phyloP scores from a whole-genome alignment of 2,888 invertebrate genomes.

The Autographa gamma region DNA sequence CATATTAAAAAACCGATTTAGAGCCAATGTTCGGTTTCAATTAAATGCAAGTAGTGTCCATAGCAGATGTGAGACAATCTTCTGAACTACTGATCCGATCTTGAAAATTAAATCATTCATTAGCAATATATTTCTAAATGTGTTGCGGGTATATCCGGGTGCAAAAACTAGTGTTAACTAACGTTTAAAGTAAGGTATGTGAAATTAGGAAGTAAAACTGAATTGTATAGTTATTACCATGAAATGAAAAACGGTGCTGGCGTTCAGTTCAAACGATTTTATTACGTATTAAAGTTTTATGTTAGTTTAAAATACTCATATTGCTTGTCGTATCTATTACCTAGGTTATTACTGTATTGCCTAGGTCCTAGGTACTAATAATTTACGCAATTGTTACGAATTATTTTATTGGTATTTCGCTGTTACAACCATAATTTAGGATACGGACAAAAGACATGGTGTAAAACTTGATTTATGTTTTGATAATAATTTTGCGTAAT shows the following conservation, averaged over 20 bases:
- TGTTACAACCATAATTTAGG: not conserved
- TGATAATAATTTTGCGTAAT: not conserved
- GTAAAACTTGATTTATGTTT: not conserved
- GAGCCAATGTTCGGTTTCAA: no score
- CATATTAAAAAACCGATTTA: no score
- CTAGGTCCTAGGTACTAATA: not conserved
- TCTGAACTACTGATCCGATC: no score
- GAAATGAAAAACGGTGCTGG: slow-evolving; percentile 6
- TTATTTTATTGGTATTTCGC: not conserved
- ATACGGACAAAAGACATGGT: not conserved
- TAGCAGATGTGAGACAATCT: no score
- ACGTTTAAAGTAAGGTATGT: no score
- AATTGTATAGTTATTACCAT: not conserved
- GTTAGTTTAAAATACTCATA: not conserved
- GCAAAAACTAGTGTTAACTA: no score
- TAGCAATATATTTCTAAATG: no score
- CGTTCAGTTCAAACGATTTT: no score
- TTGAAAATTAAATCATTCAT: no score
- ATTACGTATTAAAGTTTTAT: slow-evolving; percentile 1
- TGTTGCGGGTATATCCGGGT: no score
- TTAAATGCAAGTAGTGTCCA: no score
- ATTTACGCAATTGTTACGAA: slow-evolving; percentile 9
- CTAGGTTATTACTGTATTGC: not conserved
- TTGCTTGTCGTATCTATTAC: not conserved
- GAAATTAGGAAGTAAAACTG: no score